Evolutionary conservation across 2,113 vertebrate species (phyloP), one percentile per base, ranked within the genome.

Genomic region (Pedetes capensis): DNA sequence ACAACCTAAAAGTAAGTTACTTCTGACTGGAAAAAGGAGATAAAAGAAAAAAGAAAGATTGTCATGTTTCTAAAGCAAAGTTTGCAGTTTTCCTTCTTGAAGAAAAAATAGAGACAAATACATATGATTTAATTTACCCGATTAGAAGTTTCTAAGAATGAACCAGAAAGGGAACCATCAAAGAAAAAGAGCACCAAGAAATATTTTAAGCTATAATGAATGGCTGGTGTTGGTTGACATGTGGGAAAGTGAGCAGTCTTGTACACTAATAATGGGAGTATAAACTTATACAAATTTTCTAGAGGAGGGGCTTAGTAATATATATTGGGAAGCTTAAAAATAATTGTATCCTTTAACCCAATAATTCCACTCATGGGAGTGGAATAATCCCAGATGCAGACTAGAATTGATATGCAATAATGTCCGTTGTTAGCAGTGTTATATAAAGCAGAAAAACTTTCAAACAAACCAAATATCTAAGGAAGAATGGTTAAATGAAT

Each of bases 31-130:
- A 20, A 18, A 76, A 16, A 76, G 32, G 22, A 34, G 10, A 44
- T 63, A 63, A 87, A 69, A 93, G n/a, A 53, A n/a, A 57, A 69
- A 93, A 93, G 72, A 51, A 29, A 25, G 25, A 81, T 37, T 66
- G 37, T 55, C 75, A 53, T 75, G 51, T 86, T 86, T 95, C 69
- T 80, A 92, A 95, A 95, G 79, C 78, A 86, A 96, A 84, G 42
- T 34, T 64, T 94, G 8, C n/a, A 63, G 49, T 91, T 72, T 92
- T 89, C 69, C 82, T 71, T 84, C 88, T 64, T 78, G 37, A 88
- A 91, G 39, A 93, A 72, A 89, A 95, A 94, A 79, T 57, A 94
- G 49, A 88, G 72, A 76, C n/a, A 94, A n/a, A 92, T 81, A 51
- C 25, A 49, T 0, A 39, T 44, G 13, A 95, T 80, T 91, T 95